A percentile compares a stretch with the other conserved stretches of the same genome.
Evolutionary conservation across 1,140 invertebrate genomes (phyloP).

Genomic region (Drosophila littoralis): DNA sequence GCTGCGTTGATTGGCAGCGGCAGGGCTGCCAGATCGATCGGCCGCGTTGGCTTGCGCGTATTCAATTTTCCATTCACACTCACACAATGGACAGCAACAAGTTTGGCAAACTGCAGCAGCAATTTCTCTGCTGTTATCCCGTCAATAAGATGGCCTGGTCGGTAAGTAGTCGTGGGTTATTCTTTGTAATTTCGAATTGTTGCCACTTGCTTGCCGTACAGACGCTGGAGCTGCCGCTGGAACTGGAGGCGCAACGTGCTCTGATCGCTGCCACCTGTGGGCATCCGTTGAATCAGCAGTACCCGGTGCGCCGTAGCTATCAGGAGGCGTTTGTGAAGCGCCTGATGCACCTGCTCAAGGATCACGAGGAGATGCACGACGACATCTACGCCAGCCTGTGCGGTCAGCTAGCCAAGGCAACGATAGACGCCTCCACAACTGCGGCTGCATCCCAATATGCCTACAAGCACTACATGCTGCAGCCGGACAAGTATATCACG

Average conservation of each 20-base stretch:
- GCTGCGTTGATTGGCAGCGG: constrained; percentile 1
- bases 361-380: constrained; percentile 73
- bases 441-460: constrained; percentile 37
- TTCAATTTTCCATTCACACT: constrained; percentile 6
- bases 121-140: constrained; percentile 75
- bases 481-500: constrained; percentile 42
- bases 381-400: constrained; percentile 67
- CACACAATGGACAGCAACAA: constrained; percentile 39
- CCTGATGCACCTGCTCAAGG: constrained; percentile 60
- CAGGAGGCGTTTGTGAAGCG: constrained; percentile 76
- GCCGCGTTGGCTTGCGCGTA: neutral
- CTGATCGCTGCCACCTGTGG: constrained; percentile 64
- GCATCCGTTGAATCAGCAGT: constrained; percentile 56
- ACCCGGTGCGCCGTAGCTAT: constrained; percentile 69
- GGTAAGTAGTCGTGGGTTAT: constrained; percentile 38
- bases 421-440: neutral
- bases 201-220: constrained; percentile 5
- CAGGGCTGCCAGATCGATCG: constrained; percentile 35
- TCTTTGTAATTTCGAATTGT: neutral
- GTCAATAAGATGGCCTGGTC: constrained; percentile 72
- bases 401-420: constrained; percentile 32
- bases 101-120: constrained; percentile 62
- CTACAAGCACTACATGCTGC: constrained; percentile 76
- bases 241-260: constrained; percentile 65
- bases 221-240: constrained; percentile 55